Percentiles rank a stretch among this genome's conserved stretches.
Evolutionary conservation across 2,113 vertebrate genomes (phyloP).

Genomic region (Phylloscopus whistleri): DNA sequence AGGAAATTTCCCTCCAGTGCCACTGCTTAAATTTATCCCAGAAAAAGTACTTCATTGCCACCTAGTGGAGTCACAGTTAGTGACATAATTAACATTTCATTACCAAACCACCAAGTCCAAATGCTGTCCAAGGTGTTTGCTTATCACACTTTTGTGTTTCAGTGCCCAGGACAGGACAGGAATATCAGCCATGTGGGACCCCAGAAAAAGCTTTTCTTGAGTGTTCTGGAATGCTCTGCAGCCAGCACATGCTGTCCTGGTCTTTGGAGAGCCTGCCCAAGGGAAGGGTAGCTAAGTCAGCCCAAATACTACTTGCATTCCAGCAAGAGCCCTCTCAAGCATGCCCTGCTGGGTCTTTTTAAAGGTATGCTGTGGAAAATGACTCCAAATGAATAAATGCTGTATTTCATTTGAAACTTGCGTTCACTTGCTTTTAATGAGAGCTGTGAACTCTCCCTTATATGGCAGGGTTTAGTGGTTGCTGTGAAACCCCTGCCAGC

Average conservation of each 20-base stretch:
- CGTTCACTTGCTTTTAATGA: not conserved
- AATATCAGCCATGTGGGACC: not conserved
- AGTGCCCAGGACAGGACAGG: not conserved
- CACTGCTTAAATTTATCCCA: no score
- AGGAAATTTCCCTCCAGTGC: not conserved
- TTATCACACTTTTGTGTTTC: not conserved
- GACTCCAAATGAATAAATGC: not conserved
- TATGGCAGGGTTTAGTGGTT: not conserved
- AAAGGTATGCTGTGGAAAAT: not conserved
- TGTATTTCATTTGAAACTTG: not conserved
- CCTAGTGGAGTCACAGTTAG: not conserved
- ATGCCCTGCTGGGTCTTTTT: not conserved
- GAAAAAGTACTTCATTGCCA: constrained; percentile 28
- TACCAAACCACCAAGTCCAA: not conserved
- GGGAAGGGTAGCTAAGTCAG: not conserved
- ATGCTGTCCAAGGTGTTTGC: not conserved
- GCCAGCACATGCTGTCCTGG: not conserved
- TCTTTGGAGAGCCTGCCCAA: not conserved
- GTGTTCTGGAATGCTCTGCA: not conserved
- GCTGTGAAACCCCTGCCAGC: not conserved
- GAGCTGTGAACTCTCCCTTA: not conserved
- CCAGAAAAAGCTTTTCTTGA: not conserved
- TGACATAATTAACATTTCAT: not conserved
- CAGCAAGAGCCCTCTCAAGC: not conserved
- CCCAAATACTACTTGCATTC: not conserved